Percentiles rank a stretch among this genome's conserved stretches.
Conservation (phyloP, 2,888 invertebrate genomes). For the Ferrisia virgata region DNA sequence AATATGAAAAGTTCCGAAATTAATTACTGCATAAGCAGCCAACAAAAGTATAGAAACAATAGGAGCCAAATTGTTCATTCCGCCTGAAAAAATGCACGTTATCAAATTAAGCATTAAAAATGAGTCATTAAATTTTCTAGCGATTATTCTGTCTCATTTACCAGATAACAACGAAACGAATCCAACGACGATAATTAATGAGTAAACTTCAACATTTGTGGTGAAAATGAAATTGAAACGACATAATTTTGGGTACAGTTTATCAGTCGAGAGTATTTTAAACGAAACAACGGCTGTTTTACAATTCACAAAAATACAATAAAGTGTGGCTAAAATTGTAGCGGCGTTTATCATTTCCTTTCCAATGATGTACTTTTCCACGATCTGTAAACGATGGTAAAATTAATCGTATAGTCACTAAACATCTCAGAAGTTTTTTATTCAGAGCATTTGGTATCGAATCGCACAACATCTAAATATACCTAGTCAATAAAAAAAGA, state of each 20-base stretch:
- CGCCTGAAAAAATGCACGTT: conserved; percentile 58
- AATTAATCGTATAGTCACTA: neutral
- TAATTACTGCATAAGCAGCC: conserved; percentile 88
- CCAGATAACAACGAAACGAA: neutral
- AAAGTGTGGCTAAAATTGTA: neutral
- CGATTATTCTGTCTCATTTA: neutral
- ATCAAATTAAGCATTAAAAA: neutral
- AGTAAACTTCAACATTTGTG: conserved; percentile 41
- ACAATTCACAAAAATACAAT: conserved; percentile 37
- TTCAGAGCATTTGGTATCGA: too few species aligned
- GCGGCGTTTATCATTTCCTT: neutral
- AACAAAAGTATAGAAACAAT: conserved; percentile 91
- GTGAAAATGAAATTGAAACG: conserved; percentile 14
- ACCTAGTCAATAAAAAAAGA: too few species aligned
- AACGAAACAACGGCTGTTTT: conserved; percentile 37
- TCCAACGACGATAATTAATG: conserved; percentile 19
- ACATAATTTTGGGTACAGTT: conserved; percentile 29
- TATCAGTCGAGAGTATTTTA: conserved; percentile 31
- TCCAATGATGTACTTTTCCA: neutral
- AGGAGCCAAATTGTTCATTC: conserved; percentile 84
- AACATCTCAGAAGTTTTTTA: neutral
- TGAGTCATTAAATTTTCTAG: neutral
- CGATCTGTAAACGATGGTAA: neutral
- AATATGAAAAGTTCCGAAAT: conserved; percentile 93
- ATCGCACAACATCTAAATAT: too few species aligned